Conservation (phyloP, 1,140 invertebrate species). For the Pseudomyrmex pallidus region DNA sequence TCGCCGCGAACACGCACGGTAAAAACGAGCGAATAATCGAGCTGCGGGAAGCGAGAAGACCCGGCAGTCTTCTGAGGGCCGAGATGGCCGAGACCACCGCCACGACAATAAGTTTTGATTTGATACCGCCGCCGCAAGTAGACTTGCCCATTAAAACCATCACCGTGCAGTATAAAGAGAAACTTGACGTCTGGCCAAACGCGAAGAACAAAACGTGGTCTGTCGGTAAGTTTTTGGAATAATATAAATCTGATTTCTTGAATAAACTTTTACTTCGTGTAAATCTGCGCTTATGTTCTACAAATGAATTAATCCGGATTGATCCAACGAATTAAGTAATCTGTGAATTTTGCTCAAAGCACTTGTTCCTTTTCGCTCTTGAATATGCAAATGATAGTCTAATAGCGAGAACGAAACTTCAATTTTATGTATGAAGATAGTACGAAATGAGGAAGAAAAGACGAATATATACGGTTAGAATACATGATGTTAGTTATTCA, state of each 20-base stretch:
- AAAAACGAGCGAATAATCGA: slow-evolving; percentile 88
- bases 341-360: background rate
- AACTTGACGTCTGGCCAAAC: slow-evolving; percentile 87
- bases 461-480: background rate
- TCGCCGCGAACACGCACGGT: slow-evolving; percentile 92
- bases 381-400: background rate
- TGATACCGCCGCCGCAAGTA: slow-evolving; percentile 90
- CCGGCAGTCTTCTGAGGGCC: slow-evolving; percentile 86
- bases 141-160: slow-evolving; percentile 91
- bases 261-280: no score
- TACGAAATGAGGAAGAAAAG: background rate
- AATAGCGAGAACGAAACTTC: background rate
- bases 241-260: no score
- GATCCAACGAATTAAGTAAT: slow-evolving; percentile 1
- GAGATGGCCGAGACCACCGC: slow-evolving; percentile 90
- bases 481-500: background rate
- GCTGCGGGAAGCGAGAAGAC: slow-evolving; percentile 89
- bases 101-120: slow-evolving; percentile 92
- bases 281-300: no score
- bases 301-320: background rate
- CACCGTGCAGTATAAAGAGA: slow-evolving; percentile 91
- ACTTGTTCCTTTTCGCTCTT: slow-evolving; percentile 19
- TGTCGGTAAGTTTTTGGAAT: slow-evolving; percentile 80
- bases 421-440: slow-evolving; percentile 5
- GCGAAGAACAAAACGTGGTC: slow-evolving; percentile 91